Evolutionary conservation across 2,113 vertebrate genomes (phyloP).

Genomic region (Nymphicus hollandicus): DNA sequence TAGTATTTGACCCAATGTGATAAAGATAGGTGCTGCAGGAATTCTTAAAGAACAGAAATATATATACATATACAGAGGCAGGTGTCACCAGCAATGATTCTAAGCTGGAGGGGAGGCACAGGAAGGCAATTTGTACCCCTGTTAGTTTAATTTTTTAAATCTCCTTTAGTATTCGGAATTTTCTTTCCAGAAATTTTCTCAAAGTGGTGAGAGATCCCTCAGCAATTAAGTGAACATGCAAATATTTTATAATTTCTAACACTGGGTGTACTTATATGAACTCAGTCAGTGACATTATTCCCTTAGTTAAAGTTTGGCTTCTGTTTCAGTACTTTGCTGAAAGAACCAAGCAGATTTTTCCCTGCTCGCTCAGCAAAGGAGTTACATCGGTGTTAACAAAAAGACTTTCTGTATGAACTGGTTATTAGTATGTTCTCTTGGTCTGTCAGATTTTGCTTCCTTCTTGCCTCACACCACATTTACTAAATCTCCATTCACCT

Average conservation of each 20-base stretch:
- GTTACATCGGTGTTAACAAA: not conserved
- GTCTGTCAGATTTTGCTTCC: not conserved
- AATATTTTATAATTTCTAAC: not conserved
- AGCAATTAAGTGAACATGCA: not conserved
- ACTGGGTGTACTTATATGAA: not conserved
- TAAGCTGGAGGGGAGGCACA: not conserved
- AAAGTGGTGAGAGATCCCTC: not conserved
- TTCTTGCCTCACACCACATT: not conserved
- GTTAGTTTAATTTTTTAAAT: not conserved
- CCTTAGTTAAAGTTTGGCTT: not conserved
- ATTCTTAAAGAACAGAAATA: not conserved
- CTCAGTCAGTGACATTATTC: not conserved
- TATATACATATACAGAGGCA: not conserved
- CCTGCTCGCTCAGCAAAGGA: not conserved
- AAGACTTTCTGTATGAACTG: not conserved
- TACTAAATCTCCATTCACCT: slow-evolving; percentile 19
- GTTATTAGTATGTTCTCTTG: not conserved
- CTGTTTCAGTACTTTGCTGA: not conserved
- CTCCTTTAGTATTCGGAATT: not conserved
- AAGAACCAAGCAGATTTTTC: not conserved
- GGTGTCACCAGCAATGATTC: not conserved
- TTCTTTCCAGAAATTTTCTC: not conserved
- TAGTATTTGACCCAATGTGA: not conserved
- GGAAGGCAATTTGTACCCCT: not conserved
- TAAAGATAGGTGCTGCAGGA: not conserved